Base-by-base conservation (phyloP, 2,113 vertebrate genomes). In the Amia ocellicauda region DNA sequence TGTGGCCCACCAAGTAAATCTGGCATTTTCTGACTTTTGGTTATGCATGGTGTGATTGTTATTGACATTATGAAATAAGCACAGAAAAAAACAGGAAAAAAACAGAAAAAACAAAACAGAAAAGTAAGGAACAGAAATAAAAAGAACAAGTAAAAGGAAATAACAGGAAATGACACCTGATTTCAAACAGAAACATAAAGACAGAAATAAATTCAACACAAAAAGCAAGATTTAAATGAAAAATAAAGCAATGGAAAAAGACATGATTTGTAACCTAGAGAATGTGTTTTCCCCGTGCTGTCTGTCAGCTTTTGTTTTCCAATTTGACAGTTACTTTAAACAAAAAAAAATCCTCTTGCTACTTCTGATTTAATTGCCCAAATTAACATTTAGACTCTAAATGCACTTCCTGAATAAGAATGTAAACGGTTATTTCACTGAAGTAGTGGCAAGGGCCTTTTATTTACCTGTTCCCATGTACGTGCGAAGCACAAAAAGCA, bases 401-500 rank as follows among this genome's bases (percentile, higher is more conserved):
- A n/a, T n/a, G n/a, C n/a, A n/a, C n/a, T n/a, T n/a, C n/a, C n/a
- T n/a, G n/a, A n/a, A n/a, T n/a, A n/a, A n/a, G n/a, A n/a, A n/a
- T n/a, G n/a, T n/a, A n/a, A n/a, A n/a, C n/a, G n/a, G n/a, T n/a
- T n/a, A n/a, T n/a, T n/a, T n/a, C n/a, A n/a, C n/a, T n/a, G n/a
- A n/a, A n/a, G n/a, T n/a, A n/a, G n/a, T n/a, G n/a, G n/a, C n/a
- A 27, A 23, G 27, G 19, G 1, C 1, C 8, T 29, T 51, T 16
- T 42, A 8, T 2, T 75, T 91, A 99, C 97, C 97, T 97, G 91
- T 99, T 99, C 71, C 97, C 96, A 24, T 99, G 94, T 70, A 99
- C 97, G 27, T 99, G 97, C 17, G 97, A 99, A 57, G 96, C 97
- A 58, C 97, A 99, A 85, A 99, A 99, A 80, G 97, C 97, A 64